Percentiles rank a stretch among this genome's conserved stretches.
These are phyloP conservation scores for Gouania willdenowi DNA, from an alignment of 2,797 vertebrate species.

Conservation along the genomic window DNA sequence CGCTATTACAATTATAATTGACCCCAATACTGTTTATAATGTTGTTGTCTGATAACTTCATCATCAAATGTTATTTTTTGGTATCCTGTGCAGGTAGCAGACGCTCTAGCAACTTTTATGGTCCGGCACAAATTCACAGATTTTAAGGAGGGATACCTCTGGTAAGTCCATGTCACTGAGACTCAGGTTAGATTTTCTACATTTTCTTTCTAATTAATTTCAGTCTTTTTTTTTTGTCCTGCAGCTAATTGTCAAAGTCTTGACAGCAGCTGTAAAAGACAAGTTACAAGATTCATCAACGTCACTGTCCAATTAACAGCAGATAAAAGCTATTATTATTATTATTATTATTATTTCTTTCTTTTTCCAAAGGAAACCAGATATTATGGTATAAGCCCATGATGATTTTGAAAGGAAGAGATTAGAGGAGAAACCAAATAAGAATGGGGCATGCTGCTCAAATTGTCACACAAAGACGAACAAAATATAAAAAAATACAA, in stretches of 20 bases:
- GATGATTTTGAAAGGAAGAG: too few relatives aligned
- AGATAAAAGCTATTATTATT: conserved; percentile 39
- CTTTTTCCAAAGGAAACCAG: too few relatives aligned
- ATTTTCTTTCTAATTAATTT: too few relatives aligned
- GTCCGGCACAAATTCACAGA: conserved; percentile 96
- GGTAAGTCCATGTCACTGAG: conserved; percentile 82
- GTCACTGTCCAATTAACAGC: conserved; percentile 31
- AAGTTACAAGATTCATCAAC: conserved; percentile 48
- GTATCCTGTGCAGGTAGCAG: conserved; percentile 83
- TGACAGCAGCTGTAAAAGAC: conserved; percentile 42
- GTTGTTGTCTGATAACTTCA: too few relatives aligned
- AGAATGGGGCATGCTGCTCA: too few relatives aligned
- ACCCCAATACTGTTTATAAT: too few relatives aligned
- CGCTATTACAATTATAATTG: too few relatives aligned
- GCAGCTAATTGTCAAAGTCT: conserved; percentile 54
- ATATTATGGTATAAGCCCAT: too few relatives aligned
- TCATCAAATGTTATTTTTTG: not conserved
- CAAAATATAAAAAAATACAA: too few relatives aligned
- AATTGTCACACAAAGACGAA: too few relatives aligned
- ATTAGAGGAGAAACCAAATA: too few relatives aligned
- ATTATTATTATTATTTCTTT: conserved; percentile 45
- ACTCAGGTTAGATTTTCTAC: too few relatives aligned
- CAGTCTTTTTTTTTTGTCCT: conserved; percentile 13
- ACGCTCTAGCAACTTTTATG: conserved; percentile 94
- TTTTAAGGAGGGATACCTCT: conserved; percentile 91